Evolutionary conservation across 53 echinoderm and acorn worm species (phyloP).

Genomic region (Crossaster papposus): DNA sequence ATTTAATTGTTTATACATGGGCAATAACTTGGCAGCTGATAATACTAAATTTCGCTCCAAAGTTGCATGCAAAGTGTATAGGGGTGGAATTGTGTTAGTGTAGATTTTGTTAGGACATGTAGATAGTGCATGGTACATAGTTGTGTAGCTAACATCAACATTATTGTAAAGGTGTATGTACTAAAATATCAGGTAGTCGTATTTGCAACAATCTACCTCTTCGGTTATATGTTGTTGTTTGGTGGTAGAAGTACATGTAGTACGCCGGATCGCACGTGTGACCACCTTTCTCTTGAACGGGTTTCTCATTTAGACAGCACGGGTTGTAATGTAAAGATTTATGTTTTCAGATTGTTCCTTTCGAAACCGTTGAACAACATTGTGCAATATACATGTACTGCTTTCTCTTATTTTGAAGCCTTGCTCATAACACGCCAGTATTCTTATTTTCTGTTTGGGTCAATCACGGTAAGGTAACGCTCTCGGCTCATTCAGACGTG

Average conservation of each 20-base stretch:
- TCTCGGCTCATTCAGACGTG: too few relatives aligned
- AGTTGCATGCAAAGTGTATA: constrained; percentile 14
- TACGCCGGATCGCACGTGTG: background rate
- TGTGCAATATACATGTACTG: too few relatives aligned
- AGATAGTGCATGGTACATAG: background rate
- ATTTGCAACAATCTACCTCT: constrained; percentile 42
- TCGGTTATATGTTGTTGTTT: background rate
- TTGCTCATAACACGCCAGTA: too few relatives aligned
- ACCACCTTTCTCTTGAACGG: background rate
- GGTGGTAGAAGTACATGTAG: background rate
- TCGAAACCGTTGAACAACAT: too few relatives aligned
- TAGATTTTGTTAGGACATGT: constrained; percentile 5
- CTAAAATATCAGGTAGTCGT: background rate
- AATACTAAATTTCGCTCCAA: background rate
- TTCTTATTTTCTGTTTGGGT: too few relatives aligned
- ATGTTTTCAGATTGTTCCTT: too few relatives aligned
- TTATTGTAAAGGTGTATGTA: background rate
- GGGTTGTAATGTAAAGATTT: too few relatives aligned
- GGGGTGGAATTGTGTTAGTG: background rate
- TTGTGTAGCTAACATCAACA: background rate
- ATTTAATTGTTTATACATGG: background rate
- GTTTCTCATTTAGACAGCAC: too few relatives aligned
- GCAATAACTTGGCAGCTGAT: constrained; percentile 30
- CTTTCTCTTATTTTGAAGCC: too few relatives aligned
- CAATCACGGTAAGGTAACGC: too few relatives aligned